These are phyloP conservation scores for Phaethon lepturus DNA, from an alignment of 2,113 vertebrate species.

Conservation along the genomic window DNA sequence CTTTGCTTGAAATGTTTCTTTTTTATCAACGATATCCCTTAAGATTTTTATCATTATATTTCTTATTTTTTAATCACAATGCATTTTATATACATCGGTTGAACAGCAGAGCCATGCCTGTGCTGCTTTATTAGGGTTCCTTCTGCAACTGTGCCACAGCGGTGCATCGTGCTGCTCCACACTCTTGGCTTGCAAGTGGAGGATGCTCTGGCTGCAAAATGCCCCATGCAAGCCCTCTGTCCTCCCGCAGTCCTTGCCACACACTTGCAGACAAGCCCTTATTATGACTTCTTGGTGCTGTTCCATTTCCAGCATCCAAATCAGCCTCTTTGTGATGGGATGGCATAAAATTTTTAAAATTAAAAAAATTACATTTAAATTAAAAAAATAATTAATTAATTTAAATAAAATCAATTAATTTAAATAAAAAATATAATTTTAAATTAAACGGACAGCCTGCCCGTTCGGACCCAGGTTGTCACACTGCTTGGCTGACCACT, in stretches of 20 bases:
- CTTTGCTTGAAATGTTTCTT: neutral
- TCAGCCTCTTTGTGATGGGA: neutral
- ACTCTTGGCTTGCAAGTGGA: neutral
- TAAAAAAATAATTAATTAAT: too few species aligned
- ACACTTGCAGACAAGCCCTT: neutral
- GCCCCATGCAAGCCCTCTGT: neutral
- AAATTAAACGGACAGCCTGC: too few species aligned
- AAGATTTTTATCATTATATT: neutral
- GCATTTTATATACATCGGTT: neutral
- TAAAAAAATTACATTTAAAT: neutral
- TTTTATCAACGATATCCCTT: neutral
- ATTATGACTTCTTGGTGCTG: neutral
- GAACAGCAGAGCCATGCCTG: neutral
- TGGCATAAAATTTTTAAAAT: neutral
- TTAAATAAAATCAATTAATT: too few species aligned
- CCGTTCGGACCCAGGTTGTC: neutral
- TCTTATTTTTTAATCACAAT: neutral
- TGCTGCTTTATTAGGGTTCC: rapidly evolving
- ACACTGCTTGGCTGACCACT: neutral
- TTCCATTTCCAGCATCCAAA: neutral
- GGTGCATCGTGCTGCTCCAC: rapidly evolving
- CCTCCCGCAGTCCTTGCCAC: rapidly evolving
- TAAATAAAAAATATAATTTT: too few species aligned
- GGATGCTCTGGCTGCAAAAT: neutral
- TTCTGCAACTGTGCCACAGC: neutral